Percentiles rank a stretch among this genome's conserved stretches.
Conservation (phyloP, 2,888 invertebrate species). For the Lasiommata megera region DNA sequence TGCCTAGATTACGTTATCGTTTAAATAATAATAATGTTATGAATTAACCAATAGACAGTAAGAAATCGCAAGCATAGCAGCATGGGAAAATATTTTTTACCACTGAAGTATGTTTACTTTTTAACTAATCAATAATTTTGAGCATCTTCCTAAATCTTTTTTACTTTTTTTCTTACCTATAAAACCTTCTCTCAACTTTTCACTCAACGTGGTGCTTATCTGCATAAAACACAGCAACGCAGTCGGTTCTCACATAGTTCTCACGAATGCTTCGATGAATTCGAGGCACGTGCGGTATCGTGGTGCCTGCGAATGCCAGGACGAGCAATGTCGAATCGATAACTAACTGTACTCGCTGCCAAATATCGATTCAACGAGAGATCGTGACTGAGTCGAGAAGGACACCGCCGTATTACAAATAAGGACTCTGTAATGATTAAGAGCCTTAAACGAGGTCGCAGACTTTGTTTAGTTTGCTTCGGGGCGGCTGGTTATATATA, state of each 20-base stretch:
- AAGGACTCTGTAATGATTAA: slow-evolving; percentile 34
- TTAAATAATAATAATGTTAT: too few species aligned
- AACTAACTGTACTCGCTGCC: slow-evolving; percentile 71
- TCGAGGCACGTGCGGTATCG: slow-evolving; percentile 56
- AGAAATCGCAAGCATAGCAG: too few species aligned
- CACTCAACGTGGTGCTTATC: too few species aligned
- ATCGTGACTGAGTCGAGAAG: slow-evolving; percentile 45
- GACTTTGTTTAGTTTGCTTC: neutral
- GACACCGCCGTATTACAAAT: slow-evolving; percentile 39
- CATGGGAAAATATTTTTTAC: too few species aligned
- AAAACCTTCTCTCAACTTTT: too few species aligned
- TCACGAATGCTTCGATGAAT: slow-evolving; percentile 62
- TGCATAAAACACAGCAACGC: slow-evolving; percentile 51
- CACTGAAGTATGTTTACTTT: too few species aligned
- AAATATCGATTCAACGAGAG: slow-evolving; percentile 56
- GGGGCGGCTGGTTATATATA: neutral
- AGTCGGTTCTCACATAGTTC: slow-evolving; percentile 71
- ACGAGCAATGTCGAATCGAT: slow-evolving; percentile 72
- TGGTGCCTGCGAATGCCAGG: slow-evolving; percentile 59
- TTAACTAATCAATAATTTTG: too few species aligned
- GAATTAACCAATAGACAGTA: too few species aligned
- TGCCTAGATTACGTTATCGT: too few species aligned
- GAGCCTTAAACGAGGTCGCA: slow-evolving; percentile 22
- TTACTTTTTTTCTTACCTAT: too few species aligned
- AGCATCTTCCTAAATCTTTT: too few species aligned